Evolutionary conservation across 2,888 invertebrate genomes (phyloP).

Genomic region (Caenorhabditis japonica): DNA sequence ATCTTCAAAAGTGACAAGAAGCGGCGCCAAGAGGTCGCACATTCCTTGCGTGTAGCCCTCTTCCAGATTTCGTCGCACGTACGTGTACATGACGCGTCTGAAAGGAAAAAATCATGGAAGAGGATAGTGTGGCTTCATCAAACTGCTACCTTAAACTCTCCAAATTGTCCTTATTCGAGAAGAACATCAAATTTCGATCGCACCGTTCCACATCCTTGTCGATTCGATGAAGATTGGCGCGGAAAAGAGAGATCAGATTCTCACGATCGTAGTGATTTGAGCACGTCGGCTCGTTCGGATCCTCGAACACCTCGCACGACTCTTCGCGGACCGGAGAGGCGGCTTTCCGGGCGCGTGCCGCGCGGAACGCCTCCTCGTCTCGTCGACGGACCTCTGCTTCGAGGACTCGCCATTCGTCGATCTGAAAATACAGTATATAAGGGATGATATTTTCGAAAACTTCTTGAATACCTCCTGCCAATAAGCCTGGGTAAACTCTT

Average conservation of each 20-base stretch:
- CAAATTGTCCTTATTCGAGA: constrained; percentile 86
- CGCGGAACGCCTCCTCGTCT: constrained; percentile 81
- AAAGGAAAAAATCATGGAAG: constrained; percentile 6
- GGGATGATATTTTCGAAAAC: too few relatives aligned
- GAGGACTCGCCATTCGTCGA: constrained; percentile 95
- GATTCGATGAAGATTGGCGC: constrained; percentile 91
- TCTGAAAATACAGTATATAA: constrained; percentile 77
- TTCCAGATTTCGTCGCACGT: constrained; percentile 94
- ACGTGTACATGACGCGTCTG: constrained; percentile 81
- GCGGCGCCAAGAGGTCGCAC: constrained; percentile 94
- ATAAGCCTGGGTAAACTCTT: constrained; percentile 61
- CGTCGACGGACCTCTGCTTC: constrained; percentile 90
- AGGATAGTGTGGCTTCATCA: too few relatives aligned
- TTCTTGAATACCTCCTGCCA: constrained; percentile 31
- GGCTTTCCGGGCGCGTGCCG: constrained; percentile 65
- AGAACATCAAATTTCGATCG: constrained; percentile 93
- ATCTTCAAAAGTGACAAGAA: constrained; percentile 91
- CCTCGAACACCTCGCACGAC: constrained; percentile 74
- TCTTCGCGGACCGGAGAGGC: constrained; percentile 63
- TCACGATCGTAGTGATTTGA: constrained; percentile 46
- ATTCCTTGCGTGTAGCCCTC: constrained; percentile 97
- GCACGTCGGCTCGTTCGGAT: constrained; percentile 50
- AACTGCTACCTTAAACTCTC: constrained; percentile 82
- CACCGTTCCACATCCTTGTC: constrained; percentile 96
- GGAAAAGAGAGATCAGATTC: constrained; percentile 78